These are phyloP conservation scores for Orcinus orca DNA, from an alignment of 2,113 vertebrate genomes.

Conservation along the genomic window DNA sequence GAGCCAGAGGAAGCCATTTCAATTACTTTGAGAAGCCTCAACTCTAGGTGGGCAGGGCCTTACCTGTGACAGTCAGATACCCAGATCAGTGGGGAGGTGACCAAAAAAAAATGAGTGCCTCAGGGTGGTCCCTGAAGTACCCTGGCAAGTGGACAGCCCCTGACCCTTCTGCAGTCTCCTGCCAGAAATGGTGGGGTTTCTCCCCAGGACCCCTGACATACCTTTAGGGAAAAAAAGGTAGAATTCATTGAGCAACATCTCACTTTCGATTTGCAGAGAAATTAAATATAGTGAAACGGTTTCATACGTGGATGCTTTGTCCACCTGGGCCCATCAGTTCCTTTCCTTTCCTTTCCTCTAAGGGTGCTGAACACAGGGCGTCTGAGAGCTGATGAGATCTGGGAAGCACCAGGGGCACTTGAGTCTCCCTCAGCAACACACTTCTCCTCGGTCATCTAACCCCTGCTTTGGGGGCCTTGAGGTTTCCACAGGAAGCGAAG, in stretches of 20 bases:
- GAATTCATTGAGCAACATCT: background rate
- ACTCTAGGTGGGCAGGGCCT: background rate
- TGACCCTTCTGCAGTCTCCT: background rate
- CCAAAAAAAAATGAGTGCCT: background rate
- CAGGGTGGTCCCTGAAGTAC: background rate
- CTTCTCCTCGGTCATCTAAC: background rate
- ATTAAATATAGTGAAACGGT: background rate
- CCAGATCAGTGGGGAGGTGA: background rate
- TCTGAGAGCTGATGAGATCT: background rate
- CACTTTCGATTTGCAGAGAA: background rate
- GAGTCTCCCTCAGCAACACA: background rate
- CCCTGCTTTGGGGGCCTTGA: background rate
- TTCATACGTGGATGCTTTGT: rapidly evolving
- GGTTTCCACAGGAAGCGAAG: conserved; percentile 36
- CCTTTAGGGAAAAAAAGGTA: background rate
- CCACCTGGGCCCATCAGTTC: background rate
- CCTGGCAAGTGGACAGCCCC: background rate
- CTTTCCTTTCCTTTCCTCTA: background rate
- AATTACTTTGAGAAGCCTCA: background rate
- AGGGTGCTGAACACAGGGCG: background rate
- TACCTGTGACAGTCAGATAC: background rate
- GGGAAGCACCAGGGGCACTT: background rate
- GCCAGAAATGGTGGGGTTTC: background rate
- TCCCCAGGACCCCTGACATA: background rate
- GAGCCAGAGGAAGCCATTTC: background rate